A percentile compares a stretch with the other conserved stretches of the same genome.
These are phyloP conservation scores for Bacillus rossius DNA, from an alignment of 1,140 invertebrate species.

Conservation along the genomic window DNA sequence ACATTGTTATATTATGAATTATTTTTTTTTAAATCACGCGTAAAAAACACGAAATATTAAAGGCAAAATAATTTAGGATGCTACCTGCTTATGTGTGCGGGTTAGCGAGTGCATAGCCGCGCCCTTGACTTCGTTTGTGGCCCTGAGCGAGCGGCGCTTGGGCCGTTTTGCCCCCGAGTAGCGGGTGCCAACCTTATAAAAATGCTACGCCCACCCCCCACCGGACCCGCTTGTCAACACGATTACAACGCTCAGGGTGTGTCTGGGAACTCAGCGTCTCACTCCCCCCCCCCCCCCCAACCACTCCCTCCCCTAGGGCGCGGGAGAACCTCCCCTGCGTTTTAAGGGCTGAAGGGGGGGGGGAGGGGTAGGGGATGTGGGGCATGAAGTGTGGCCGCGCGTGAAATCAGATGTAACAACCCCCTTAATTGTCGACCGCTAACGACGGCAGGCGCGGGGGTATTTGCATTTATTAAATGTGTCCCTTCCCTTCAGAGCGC, in stretches of 20 bases:
- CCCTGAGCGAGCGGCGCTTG: too few relatives aligned
- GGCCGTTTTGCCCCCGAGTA: neutral
- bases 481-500: neutral
- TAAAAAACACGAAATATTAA: too few relatives aligned
- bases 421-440: slow-evolving; percentile 6
- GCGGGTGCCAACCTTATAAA: neutral
- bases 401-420: slow-evolving; percentile 10
- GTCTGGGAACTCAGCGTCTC: too few relatives aligned
- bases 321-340: too few relatives aligned
- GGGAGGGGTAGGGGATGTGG: neutral
- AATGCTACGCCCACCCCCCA: neutral
- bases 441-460: neutral
- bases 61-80: too few relatives aligned
- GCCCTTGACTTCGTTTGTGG: too few relatives aligned
- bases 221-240: slow-evolving; percentile 1
- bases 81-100: too few relatives aligned
- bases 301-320: too few relatives aligned
- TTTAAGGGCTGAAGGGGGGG: neutral
- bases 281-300: too few relatives aligned
- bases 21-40: too few relatives aligned
- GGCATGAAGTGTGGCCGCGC: slow-evolving; percentile 2
- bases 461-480: slow-evolving; percentile 1
- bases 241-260: slow-evolving; percentile 1
- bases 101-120: too few relatives aligned
- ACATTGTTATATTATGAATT: too few relatives aligned